Evolutionary conservation across 2,113 vertebrate genomes (phyloP).

Genomic region (Siniperca chuatsi): DNA sequence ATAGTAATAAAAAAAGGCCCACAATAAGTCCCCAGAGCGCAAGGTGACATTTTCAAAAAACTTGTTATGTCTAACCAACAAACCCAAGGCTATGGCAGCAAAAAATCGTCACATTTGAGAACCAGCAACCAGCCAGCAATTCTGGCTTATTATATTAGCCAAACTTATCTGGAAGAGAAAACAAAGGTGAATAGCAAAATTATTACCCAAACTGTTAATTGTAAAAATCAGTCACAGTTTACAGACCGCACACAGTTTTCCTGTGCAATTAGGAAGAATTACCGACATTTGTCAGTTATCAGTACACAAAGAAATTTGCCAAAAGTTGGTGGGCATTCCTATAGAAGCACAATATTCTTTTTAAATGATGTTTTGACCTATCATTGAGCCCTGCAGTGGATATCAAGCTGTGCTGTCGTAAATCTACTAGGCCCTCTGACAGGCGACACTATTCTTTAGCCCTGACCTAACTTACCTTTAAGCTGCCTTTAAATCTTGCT

Average conservation of each 20-base stretch:
- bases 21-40: background rate
- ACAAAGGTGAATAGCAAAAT: background rate
- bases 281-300: background rate
- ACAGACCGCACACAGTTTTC: background rate
- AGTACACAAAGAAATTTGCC: background rate
- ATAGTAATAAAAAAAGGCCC: background rate
- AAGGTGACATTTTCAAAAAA: conserved; percentile 1
- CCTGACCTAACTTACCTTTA: background rate
- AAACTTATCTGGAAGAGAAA: background rate
- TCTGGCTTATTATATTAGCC: background rate
- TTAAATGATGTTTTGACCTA: background rate
- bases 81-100: background rate
- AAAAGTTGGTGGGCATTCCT: too few species aligned
- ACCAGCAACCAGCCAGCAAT: background rate
- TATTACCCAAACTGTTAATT: background rate
- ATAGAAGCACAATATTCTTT: background rate
- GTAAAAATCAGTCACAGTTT: conserved; percentile 4
- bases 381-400: background rate
- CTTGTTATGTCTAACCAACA: background rate
- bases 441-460: background rate
- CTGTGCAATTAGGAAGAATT: background rate
- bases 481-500: background rate
- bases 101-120: conserved; percentile 1
- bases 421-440: background rate
- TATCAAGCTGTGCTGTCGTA: background rate